A percentile compares a stretch with the other conserved stretches of the same genome.
These are phyloP conservation scores for Pseudanteris insignis DNA, from an alignment of 2,888 invertebrate species.

Conservation along the genomic window DNA sequence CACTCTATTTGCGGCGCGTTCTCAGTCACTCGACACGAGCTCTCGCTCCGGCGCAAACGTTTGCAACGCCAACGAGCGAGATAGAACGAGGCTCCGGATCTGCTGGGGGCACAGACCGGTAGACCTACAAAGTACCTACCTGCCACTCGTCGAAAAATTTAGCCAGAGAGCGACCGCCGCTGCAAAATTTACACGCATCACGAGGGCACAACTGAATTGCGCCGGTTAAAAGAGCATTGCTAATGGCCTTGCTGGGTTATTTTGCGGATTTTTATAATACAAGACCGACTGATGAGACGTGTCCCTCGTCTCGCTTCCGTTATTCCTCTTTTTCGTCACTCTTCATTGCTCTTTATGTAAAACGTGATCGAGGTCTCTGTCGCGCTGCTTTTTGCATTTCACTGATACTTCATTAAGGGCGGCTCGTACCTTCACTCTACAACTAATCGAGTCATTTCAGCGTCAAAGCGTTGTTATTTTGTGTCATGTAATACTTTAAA, in stretches of 20 bases:
- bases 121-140: constrained; percentile 38
- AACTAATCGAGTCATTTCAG: constrained; percentile 13
- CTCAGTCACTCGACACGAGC: too few relatives aligned
- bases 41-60: too few relatives aligned
- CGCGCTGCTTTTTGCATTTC: too few relatives aligned
- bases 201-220: constrained; percentile 61
- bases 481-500: too few relatives aligned
- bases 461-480: too few relatives aligned
- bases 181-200: constrained; percentile 67
- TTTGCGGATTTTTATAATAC: constrained; percentile 67
- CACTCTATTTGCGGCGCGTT: too few relatives aligned
- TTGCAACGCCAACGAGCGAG: too few relatives aligned
- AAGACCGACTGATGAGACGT: constrained; percentile 42
- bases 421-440: not conserved
- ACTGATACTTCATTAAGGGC: too few relatives aligned
- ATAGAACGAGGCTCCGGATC: too few relatives aligned
- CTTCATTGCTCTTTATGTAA: constrained; percentile 6
- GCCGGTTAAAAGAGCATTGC: constrained; percentile 66
- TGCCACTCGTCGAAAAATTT: constrained; percentile 64
- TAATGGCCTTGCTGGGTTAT: constrained; percentile 67
- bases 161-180: constrained; percentile 63
- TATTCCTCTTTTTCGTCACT: too few relatives aligned
- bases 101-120: constrained; percentile 3
- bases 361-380: constrained; percentile 1
- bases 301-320: constrained; percentile 19